These are phyloP conservation scores for Fragum whitleyi DNA, from an alignment of 2,888 invertebrate species.

Conservation along the genomic window DNA sequence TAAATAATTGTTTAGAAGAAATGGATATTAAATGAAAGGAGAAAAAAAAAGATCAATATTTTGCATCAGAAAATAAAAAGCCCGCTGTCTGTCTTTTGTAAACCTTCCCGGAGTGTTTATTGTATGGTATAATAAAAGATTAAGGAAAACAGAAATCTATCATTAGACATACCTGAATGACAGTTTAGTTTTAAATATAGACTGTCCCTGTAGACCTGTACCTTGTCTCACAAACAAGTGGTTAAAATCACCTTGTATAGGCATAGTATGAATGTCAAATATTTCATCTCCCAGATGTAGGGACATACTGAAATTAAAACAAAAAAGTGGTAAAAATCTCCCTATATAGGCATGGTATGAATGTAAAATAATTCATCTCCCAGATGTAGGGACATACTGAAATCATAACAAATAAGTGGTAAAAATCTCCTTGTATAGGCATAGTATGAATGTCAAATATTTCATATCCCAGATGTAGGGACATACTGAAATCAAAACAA, in stretches of 20 bases:
- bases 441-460: conserved; percentile 99
- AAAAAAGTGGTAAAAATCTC: conserved; percentile 95
- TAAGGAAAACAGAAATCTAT: too few relatives aligned
- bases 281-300: conserved; percentile 98
- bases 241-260: conserved; percentile 96
- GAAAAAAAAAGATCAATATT: too few relatives aligned
- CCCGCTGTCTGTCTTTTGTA: too few relatives aligned
- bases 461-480: conserved; percentile 97
- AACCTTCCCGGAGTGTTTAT: too few relatives aligned
- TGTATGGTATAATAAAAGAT: too few relatives aligned
- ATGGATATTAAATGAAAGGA: too few relatives aligned
- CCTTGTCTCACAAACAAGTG: conserved; percentile 99
- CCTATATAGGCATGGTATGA: conserved; percentile 93
- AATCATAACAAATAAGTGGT: conserved; percentile 94
- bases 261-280: conserved; percentile 97
- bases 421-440: conserved; percentile 94
- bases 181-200: conserved; percentile 97
- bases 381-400: conserved; percentile 96
- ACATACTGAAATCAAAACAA: conserved; percentile 89
- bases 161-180: conserved; percentile 89
- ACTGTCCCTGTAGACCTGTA: conserved; percentile 98
- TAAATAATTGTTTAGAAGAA: too few relatives aligned
- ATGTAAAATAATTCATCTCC: conserved; percentile 99
- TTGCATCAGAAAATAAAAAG: too few relatives aligned
- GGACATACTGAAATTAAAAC: conserved; percentile 90